Conservation (phyloP, 2,888 invertebrate genomes). For the Agrenia bidenticulata region DNA sequence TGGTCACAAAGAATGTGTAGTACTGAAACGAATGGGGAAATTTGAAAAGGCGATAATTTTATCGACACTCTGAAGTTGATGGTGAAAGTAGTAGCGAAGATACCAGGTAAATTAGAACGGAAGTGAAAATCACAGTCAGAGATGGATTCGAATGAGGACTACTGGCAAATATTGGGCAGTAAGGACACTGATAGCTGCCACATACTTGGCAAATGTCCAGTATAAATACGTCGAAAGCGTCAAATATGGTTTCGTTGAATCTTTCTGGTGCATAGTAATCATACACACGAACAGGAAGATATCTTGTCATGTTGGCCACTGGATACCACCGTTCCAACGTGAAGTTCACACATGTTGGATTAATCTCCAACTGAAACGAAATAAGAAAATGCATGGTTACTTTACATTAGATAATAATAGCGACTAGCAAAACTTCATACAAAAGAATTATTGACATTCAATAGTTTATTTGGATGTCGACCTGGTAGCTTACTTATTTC, state of each 20-base stretch:
- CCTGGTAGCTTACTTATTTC: too few species aligned
- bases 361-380: constrained; percentile 69
- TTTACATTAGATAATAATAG: too few species aligned
- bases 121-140: constrained; percentile 43
- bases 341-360: constrained; percentile 86
- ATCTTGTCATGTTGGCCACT: constrained; percentile 93
- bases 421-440: not conserved
- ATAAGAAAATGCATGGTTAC: constrained; percentile 36
- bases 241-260: constrained; percentile 88
- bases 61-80: not conserved
- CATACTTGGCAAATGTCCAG: constrained; percentile 92
- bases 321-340: constrained; percentile 93
- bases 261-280: constrained; percentile 97
- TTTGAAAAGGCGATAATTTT: not conserved
- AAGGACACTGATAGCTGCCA: constrained; percentile 71
- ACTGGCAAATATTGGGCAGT: constrained; percentile 51
- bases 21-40: not conserved
- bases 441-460: too few species aligned
- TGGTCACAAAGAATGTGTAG: not conserved
- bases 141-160: constrained; percentile 38
- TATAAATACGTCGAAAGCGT: constrained; percentile 79
- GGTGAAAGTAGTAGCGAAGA: constrained; percentile 19
- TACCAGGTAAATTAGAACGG: constrained; percentile 34
- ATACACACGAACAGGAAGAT: constrained; percentile 83
- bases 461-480: too few species aligned